Base-by-base conservation (phyloP, 2,888 invertebrate genomes). In the Ceriagrion tenellum region DNA sequence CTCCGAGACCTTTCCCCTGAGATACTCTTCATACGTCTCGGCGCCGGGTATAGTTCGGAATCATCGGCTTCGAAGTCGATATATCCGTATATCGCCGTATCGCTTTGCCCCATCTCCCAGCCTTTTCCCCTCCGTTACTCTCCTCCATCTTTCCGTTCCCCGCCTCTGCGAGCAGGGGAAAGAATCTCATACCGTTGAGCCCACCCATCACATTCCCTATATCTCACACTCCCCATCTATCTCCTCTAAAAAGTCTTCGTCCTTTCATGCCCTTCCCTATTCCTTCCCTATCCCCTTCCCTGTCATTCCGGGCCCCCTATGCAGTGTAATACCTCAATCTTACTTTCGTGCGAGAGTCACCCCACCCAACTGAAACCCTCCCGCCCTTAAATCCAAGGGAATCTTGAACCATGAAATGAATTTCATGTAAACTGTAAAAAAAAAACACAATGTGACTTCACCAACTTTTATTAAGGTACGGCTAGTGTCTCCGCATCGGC, bases 201-300 rank as follows among this genome's bases (percentile, higher is more conserved):
- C 55, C 55, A 47, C 89, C 89, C 55, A 35, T 81, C 81, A 81
- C 81, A 81, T 81, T 55, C 55, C 26, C 55, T 55, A 55, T 55
- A 55, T 89, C 89, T 89, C 89, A 55, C 89, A 89, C 89, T 89
- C 89, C 26, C 55, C 40, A 89, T 89, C 55, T 89, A 89, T 89
- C 89, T 89, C 47, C 81, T 81, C 35, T 81, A 35, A 81, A 23
- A 10, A 16, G 55, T 12, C 20, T n/a, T 10, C 4, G 12, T 16
- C 20, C 55, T 13, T 10, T 16, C 55, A 20, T 20, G 0, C 69
- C 81, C 55, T 89, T 13, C n/a, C n/a, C n/a, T 26, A 12, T 47
- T 23, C 89, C 89, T 55, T 40, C 55, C 40, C 89, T 26, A 89
- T 89, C 55, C 55, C 55, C 47, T 47, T 8, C 47, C 47, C 47